Conservation (phyloP, 2,797 vertebrate genomes). For the Intellagama lesueurii region DNA sequence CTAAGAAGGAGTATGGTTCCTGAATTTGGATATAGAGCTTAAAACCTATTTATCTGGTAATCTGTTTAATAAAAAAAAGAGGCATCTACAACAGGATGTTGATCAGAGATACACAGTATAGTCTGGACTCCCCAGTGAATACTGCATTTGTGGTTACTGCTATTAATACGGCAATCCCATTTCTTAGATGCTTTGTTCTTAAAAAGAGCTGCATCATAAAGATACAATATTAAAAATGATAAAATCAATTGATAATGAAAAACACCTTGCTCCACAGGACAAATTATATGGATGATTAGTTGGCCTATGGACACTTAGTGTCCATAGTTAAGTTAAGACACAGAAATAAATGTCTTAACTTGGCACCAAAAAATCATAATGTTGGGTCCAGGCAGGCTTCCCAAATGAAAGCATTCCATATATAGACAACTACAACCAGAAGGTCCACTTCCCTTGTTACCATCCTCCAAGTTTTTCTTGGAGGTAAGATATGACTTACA, state of each 20-base stretch:
- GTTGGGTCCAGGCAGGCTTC: neutral
- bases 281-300: neutral
- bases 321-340: too few species aligned
- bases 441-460: neutral
- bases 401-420: neutral
- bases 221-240: neutral
- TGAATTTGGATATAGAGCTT: too few species aligned
- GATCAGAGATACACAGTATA: neutral
- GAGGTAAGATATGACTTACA: neutral
- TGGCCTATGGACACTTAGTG: neutral
- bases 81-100: neutral
- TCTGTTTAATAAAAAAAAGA: neutral
- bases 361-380: neutral
- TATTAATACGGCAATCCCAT: neutral
- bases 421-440: neutral
- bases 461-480: neutral
- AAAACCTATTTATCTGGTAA: neutral
- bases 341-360: neutral
- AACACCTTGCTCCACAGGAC: neutral
- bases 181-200: neutral
- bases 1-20: neutral
- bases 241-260: neutral
- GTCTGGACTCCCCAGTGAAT: neutral
- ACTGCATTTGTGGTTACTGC: neutral
- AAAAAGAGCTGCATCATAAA: neutral